These are phyloP conservation scores for Neopelma chrysocephalum DNA, from an alignment of 2,797 vertebrate species.

Conservation along the genomic window DNA sequence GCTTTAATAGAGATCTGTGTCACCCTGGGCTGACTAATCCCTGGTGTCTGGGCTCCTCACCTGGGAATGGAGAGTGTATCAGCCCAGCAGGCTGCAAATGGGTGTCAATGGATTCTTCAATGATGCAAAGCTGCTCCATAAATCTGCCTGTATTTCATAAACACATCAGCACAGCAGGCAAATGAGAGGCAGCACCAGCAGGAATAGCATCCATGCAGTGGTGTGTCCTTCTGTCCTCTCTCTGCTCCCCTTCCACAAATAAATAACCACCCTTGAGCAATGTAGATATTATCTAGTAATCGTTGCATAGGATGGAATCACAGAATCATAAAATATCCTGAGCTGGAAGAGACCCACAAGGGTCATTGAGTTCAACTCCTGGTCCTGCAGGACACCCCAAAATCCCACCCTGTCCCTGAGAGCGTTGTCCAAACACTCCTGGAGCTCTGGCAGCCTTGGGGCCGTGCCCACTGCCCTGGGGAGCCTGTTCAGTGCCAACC, in stretches of 20 bases:
- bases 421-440: background rate
- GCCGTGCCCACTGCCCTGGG: background rate
- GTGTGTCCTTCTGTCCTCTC: background rate
- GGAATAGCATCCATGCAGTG: background rate
- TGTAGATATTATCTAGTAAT: background rate
- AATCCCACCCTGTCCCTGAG: background rate
- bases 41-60: background rate
- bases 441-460: background rate
- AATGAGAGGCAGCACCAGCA: background rate
- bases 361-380: background rate
- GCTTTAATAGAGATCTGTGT: conserved; percentile 27
- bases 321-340: background rate
- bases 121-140: background rate
- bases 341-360: background rate
- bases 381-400: background rate
- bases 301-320: background rate
- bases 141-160: background rate
- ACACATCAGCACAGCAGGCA: background rate
- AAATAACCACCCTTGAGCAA: background rate
- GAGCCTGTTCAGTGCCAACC: background rate
- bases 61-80: background rate
- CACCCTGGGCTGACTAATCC: conserved; percentile 17
- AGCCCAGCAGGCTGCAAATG: background rate
- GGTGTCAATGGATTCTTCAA: background rate
- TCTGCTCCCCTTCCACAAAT: background rate